Base-by-base conservation (phyloP, 2,797 vertebrate species). In the Onychomys arenicola region DNA sequence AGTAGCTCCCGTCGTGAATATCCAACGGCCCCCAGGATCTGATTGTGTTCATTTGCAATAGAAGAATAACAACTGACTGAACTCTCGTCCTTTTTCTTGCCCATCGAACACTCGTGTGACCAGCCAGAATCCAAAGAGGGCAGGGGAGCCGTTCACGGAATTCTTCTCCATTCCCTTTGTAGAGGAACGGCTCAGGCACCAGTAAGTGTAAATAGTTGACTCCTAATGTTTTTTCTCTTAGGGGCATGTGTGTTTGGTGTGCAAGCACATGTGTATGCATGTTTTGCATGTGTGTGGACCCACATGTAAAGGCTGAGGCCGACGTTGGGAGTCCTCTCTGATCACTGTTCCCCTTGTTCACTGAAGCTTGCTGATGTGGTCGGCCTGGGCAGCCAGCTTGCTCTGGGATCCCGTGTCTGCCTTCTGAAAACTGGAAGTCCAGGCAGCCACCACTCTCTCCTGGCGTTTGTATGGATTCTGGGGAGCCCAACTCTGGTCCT, bases 81-180 rank as follows among this genome's bases (percentile, higher is more conserved):
- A 96, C 91, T 73, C 86, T 95, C 94, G 29, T 37, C 96, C 96
- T 10, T 96, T 93, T 96, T 94, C 91, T 95, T 94, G 95, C 67
- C 57, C 67, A 94, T 93, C 92, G 80, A 94, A 96, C 65, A 32
- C 76, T 61, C 32, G 73, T 71, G 0, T 96, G 67, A 95, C 85
- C 97, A 99, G 99, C 97, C 98, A 99, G 17, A 99, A 99, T 95
- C 98, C 99, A 12, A 97, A 97, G 98, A 99, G 99, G 95, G 95
- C 19, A 90, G 98, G 98, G 71, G 98, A 99, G 59, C 92, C 97
- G 0, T 98, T 98, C 93, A 98, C 97, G 34, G 98, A 98, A 73
- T 99, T 99, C 96, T 99, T 98, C 94, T 98, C 99, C 88, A 99
- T 99, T 97, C 99, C 99, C 0, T 99, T 99, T 98, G 99, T 99